These are phyloP conservation scores for Tuta absoluta DNA, from an alignment of 2,888 invertebrate genomes.

Conservation along the genomic window DNA sequence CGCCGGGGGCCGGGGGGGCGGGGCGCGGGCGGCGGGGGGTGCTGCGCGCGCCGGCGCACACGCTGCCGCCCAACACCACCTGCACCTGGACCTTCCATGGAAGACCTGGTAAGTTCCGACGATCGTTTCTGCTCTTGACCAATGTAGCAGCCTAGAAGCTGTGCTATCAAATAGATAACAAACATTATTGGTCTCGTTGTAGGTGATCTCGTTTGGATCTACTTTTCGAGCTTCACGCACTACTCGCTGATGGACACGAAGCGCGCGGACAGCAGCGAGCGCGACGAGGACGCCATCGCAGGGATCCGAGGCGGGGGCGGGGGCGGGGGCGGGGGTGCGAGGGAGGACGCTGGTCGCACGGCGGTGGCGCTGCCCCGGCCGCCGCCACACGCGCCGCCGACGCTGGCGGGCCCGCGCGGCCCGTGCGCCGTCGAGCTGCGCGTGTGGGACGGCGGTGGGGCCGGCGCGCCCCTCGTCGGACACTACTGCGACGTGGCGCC, in stretches of 20 bases:
- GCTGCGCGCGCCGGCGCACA: constrained; percentile 90
- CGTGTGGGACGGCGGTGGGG: constrained; percentile 88
- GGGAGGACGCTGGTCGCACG: constrained; percentile 35
- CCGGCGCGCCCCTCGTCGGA: constrained; percentile 78
- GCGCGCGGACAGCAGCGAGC: constrained; percentile 79
- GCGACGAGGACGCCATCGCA: constrained; percentile 57
- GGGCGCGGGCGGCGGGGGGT: constrained; percentile 86
- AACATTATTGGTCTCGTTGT: constrained; percentile 18
- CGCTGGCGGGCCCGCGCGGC: constrained; percentile 76
- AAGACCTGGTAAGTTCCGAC: constrained; percentile 74
- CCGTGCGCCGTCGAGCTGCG: constrained; percentile 86
- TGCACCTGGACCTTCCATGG: constrained; percentile 93
- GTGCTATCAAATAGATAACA: background rate
- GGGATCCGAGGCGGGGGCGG: constrained; percentile 21
- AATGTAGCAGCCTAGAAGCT: background rate
- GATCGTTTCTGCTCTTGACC: no score
- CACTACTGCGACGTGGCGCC: constrained; percentile 89
- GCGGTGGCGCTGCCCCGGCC: constrained; percentile 29
- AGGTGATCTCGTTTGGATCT: constrained; percentile 92
- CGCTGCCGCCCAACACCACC: constrained; percentile 91
- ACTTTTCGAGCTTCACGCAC: constrained; percentile 92
- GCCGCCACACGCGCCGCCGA: constrained; percentile 78
- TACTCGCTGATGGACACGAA: constrained; percentile 83
- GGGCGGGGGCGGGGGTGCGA: constrained; percentile 12
- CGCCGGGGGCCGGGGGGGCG: constrained; percentile 77